phyloP scores from a whole-genome alignment of 1,140 invertebrate species.

The Pseudomyrmex dendroicus region DNA sequence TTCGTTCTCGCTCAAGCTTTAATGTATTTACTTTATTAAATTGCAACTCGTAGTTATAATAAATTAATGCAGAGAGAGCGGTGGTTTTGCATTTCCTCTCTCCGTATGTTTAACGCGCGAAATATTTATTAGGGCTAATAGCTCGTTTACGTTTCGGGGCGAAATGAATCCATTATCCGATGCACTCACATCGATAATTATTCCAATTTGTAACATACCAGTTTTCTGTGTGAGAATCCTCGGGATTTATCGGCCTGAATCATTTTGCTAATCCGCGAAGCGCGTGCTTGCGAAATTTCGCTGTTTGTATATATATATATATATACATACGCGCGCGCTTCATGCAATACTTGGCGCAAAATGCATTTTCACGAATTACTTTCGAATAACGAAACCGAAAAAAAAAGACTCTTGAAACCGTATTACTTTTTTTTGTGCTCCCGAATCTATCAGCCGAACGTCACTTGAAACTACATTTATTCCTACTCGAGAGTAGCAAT shows the following conservation, averaged over 20 bases:
- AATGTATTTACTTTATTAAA: no score
- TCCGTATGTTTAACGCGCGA: neutral
- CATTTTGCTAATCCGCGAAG: constrained; percentile 20
- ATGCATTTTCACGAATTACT: neutral
- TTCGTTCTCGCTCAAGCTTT: no score
- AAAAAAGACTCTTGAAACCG: neutral
- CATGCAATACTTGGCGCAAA: constrained; percentile 10
- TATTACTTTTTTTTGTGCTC: constrained; percentile 6
- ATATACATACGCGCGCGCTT: neutral
- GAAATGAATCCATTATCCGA: constrained; percentile 17
- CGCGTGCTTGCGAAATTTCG: neutral
- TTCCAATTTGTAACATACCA: constrained; percentile 29
- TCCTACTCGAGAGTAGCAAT: neutral
- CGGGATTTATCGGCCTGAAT: neutral
- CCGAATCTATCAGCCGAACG: neutral
- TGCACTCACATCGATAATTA: constrained; percentile 31
- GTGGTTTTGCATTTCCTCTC: neutral
- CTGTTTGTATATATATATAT: no score
- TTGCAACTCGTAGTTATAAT: no score
- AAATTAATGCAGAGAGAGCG: neutral
- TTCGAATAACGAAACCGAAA: neutral
- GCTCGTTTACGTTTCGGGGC: constrained; percentile 3
- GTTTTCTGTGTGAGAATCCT: constrained; percentile 17
- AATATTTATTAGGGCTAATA: neutral
- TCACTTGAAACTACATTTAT: constrained; percentile 30